A percentile compares a stretch with the other conserved stretches of the same genome.
Evolutionary conservation across 2,888 invertebrate genomes (phyloP).

Genomic region (Heliconius ismenius): DNA sequence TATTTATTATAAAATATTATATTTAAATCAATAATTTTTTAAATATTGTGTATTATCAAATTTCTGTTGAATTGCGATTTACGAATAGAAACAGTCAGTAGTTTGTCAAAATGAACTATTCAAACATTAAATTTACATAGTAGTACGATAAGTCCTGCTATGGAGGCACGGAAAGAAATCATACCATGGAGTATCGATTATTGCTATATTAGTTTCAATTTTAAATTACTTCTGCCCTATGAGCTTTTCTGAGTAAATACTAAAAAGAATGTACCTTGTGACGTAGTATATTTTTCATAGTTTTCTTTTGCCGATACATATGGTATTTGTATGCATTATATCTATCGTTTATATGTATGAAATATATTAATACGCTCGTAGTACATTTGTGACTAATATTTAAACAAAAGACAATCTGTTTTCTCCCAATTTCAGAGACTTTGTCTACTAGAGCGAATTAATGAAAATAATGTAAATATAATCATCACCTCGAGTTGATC

Average conservation of each 20-base stretch:
- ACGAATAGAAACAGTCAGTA: neutral
- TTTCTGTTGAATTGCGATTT: neutral
- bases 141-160: neutral
- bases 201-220: conserved; percentile 4
- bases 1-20: no score
- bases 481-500: no score
- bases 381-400: no score
- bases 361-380: no score
- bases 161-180: neutral
- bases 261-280: neutral
- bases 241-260: neutral
- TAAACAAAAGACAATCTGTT: no score
- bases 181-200: neutral
- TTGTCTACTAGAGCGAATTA: no score
- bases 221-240: neutral
- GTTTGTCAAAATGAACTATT: neutral
- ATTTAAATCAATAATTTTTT: no score
- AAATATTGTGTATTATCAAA: neutral
- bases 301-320: neutral
- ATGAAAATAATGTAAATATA: no score
- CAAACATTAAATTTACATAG: neutral
- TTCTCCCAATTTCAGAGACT: no score
- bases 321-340: no score
- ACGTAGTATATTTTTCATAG: neutral
- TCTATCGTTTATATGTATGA: no score